phyloP scores from a whole-genome alignment of 2,113 vertebrate genomes.

The Chloroceryle aenea region DNA sequence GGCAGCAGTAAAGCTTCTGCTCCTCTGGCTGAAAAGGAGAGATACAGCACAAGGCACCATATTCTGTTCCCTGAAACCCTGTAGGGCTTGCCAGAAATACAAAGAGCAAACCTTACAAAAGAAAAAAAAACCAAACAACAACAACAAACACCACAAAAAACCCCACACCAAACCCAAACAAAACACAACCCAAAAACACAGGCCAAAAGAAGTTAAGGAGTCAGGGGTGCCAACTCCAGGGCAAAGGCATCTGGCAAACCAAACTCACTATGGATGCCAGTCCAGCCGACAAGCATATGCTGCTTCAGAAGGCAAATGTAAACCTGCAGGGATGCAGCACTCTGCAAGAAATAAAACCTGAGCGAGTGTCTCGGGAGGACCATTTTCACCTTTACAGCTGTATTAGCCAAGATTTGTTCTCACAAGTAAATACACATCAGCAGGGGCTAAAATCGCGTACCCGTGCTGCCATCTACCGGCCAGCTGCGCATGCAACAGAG shows the following conservation, averaged over 20 bases:
- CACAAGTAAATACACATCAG: neutral
- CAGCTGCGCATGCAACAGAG: neutral
- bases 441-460: neutral
- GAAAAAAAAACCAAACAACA: neutral
- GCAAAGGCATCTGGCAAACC: neutral
- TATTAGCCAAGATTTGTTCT: neutral
- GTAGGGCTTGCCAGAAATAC: neutral
- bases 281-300: neutral
- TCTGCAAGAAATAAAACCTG: neutral
- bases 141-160: neutral
- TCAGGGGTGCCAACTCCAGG: neutral
- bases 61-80: neutral
- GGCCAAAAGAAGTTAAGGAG: neutral
- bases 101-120: neutral
- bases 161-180: neutral
- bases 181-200: neutral
- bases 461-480: slow-evolving; percentile 52
- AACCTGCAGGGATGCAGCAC: neutral
- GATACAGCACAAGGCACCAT: neutral
- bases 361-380: neutral
- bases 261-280: neutral
- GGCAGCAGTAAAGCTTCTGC: neutral
- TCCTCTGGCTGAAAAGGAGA: neutral
- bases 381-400: neutral
- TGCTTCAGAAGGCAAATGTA: neutral